Percentiles rank a stretch among this genome's conserved stretches.
Conservation (phyloP, 2,888 invertebrate species). For the Plagodis dolabraria region DNA sequence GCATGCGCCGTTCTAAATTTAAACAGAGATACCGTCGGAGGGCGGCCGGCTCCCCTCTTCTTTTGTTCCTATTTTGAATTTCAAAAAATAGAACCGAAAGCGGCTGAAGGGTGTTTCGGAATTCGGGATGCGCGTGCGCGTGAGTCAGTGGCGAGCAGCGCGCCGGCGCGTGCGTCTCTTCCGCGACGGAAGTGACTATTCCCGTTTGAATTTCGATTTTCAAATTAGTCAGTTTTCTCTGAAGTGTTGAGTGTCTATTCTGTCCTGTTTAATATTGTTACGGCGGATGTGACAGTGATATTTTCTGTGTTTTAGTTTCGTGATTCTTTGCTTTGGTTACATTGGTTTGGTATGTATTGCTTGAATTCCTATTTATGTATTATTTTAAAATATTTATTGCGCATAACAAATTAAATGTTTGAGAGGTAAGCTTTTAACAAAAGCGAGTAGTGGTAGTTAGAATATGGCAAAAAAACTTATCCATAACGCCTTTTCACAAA, state of each 20-base stretch:
- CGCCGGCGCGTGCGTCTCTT: conserved; percentile 72
- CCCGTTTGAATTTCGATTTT: conserved; percentile 47
- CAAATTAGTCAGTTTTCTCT: conserved; percentile 38
- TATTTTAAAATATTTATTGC: conserved; percentile 11
- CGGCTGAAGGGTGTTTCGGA: conserved; percentile 75
- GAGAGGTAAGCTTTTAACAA: too few species aligned
- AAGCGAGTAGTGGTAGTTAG: too few species aligned
- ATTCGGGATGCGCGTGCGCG: conserved; percentile 63
- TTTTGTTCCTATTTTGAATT: conserved; percentile 82
- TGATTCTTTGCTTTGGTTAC: conserved; percentile 16
- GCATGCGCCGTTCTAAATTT: conserved; percentile 73
- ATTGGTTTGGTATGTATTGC: conserved; percentile 19
- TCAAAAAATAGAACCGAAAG: conserved; percentile 78
- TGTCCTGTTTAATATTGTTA: conserved; percentile 14
- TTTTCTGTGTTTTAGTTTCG: conserved; percentile 19
- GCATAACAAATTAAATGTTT: too few species aligned
- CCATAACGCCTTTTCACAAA: too few species aligned
- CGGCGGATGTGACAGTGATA: conserved; percentile 27
- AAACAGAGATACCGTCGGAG: conserved; percentile 62
- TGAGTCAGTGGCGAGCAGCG: conserved; percentile 79
- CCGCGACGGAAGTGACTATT: conserved; percentile 46
- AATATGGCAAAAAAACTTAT: not conserved
- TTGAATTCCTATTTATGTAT: conserved; percentile 1
- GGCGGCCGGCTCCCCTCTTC: conserved; percentile 80
- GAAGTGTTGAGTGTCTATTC: conserved; percentile 43